phyloP scores from a whole-genome alignment of 2,797 vertebrate species.

The Leucoraja ocellata region DNA sequence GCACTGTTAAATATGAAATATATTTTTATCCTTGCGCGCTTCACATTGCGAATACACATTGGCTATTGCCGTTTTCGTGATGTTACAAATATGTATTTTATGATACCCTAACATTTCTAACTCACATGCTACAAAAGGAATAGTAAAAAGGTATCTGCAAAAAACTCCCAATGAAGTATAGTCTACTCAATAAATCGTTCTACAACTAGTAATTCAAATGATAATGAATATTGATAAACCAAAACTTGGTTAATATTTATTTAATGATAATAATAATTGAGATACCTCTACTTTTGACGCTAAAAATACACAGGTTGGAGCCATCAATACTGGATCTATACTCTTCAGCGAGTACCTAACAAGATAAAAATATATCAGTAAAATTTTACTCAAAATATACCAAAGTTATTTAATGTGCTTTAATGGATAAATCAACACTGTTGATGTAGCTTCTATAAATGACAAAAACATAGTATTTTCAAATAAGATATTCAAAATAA shows the following conservation, averaged over 20 bases:
- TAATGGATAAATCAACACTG: neutral
- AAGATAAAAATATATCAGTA: slow-evolving; percentile 44
- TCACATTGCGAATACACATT: neutral
- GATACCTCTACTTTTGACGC: slow-evolving; percentile 98
- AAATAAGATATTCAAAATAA: neutral
- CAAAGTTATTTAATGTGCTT: neutral
- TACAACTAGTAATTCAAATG: neutral
- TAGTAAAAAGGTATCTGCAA: neutral
- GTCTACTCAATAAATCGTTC: neutral
- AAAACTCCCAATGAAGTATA: neutral
- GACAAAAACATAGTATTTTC: neutral
- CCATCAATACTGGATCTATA: slow-evolving; percentile 98
- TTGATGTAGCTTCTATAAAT: neutral
- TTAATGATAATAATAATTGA: slow-evolving; percentile 47
- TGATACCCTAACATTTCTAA: neutral
- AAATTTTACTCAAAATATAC: neutral
- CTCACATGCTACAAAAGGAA: neutral
- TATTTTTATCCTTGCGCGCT: neutral
- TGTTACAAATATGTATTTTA: neutral
- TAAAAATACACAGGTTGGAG: slow-evolving; percentile 98
- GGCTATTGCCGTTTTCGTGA: neutral
- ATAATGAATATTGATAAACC: slow-evolving; percentile 46
- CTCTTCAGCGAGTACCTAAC: slow-evolving; percentile 95
- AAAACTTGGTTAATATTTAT: slow-evolving; percentile 35
- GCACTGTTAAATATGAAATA: neutral